Evolutionary conservation across 2,797 vertebrate genomes (phyloP), one percentile per base, ranked within the genome.

Genomic region (Hyperoplus lanceolatus): DNA sequence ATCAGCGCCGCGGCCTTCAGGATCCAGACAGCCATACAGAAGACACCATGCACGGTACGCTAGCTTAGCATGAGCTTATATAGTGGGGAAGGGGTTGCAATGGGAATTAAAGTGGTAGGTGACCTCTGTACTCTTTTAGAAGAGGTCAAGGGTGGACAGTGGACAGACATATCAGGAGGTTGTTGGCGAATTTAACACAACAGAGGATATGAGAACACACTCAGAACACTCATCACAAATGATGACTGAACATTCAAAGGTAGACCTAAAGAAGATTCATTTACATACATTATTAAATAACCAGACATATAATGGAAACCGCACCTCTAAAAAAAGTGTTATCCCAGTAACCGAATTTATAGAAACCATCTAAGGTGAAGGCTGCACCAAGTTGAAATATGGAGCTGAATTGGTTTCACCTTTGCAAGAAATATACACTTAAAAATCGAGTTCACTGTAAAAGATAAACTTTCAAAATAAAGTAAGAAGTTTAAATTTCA

Each of bases 1-100:
- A 97, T 98, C 89, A 97, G 95, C 29, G 95, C 95, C 0, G 97
- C 97, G 0, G 96, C 97, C 78, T 96, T 96, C 90, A 97, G 95
- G 91, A 97, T 97, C 87, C 97, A 97, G 87, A 81, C 87, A 0
- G 94, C 86, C 65, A 86, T 98, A 18, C 97, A 96, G 94, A 97
- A 96, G 93, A 97, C 97, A 0, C 97, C 97, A 11, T 98, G 97
- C 89, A 97, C 94, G 90, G 97, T 98, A 97, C 1, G 41, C 12
- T 16, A 16, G 6, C 49, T 49, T 4, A 16, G 18, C 9, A 13
- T 45, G 15, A n/a, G 4, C 7, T 21, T 8, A n/a, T 0, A 8
- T 1, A 29, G 13, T 8, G 1, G 48, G 7, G 5, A n/a, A 11
- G 39, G 10, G 39, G 10, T 66, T 42, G 21, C 14, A 46, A 29